A percentile compares a stretch with the other conserved stretches of the same genome.
phyloP scores from a whole-genome alignment of 2,888 invertebrate genomes.

The Cryptocephalus primarius region DNA sequence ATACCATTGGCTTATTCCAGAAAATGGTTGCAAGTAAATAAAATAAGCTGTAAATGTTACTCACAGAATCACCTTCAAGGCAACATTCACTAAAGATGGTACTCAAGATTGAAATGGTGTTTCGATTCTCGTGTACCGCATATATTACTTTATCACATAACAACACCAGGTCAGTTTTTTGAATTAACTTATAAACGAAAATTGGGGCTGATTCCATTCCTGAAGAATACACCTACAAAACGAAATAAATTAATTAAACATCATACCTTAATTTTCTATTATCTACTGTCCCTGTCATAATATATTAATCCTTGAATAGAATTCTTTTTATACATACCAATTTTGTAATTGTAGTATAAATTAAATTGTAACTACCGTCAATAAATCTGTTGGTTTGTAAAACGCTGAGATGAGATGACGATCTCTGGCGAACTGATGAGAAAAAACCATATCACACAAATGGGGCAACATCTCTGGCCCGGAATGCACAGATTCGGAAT shows the following conservation, averaged over 20 bases:
- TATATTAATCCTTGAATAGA: too few relatives aligned
- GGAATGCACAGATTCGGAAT: slow-evolving; percentile 20
- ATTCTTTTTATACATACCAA: too few relatives aligned
- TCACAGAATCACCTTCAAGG: slow-evolving; percentile 40
- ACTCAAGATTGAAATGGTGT: slow-evolving; percentile 43
- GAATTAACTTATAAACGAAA: slow-evolving; percentile 57
- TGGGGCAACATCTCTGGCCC: slow-evolving; percentile 35
- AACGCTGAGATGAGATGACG: slow-evolving; percentile 49
- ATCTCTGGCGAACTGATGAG: slow-evolving; percentile 46
- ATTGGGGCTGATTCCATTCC: slow-evolving; percentile 55
- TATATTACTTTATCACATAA: slow-evolving; percentile 60
- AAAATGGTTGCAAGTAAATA: too few relatives aligned
- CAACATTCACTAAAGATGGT: slow-evolving; percentile 46
- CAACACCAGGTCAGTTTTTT: slow-evolving; percentile 48
- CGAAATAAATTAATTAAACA: too few relatives aligned
- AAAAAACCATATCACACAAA: slow-evolving; percentile 43
- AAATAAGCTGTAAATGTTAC: slow-evolving; percentile 11
- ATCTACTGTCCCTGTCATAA: too few relatives aligned
- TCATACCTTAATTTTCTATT: too few relatives aligned
- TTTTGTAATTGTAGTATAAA: too few relatives aligned
- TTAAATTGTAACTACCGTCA: slow-evolving; percentile 38
- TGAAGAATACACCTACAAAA: slow-evolving; percentile 51
- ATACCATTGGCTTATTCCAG: too few relatives aligned
- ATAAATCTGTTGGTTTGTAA: slow-evolving; percentile 42
- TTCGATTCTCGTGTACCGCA: slow-evolving; percentile 41